Percentiles rank a stretch among this genome's conserved stretches.
phyloP scores from a whole-genome alignment of 2,797 vertebrate genomes.

The Parambassis ranga region DNA sequence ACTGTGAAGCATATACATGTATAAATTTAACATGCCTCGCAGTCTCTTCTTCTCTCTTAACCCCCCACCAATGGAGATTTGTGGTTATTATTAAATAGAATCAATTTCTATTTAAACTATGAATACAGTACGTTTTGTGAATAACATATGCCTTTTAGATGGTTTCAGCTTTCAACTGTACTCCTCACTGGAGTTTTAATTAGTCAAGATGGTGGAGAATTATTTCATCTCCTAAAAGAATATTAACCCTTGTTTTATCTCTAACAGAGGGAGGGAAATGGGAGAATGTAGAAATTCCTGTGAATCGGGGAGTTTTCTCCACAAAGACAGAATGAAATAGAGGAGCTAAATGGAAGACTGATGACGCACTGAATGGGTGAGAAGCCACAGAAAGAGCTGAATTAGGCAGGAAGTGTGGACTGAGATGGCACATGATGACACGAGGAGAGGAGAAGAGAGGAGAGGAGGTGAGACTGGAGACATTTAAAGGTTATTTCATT shows the following conservation, averaged over 20 bases:
- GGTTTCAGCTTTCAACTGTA: constrained; percentile 2
- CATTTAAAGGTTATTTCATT: neutral
- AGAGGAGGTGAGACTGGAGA: neutral
- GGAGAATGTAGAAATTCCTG: neutral
- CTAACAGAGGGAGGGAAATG: neutral
- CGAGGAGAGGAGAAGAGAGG: neutral
- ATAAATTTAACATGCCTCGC: neutral
- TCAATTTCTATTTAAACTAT: neutral
- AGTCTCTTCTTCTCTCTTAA: neutral
- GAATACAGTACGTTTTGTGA: neutral
- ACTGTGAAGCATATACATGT: constrained; percentile 3
- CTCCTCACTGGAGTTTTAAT: constrained; percentile 11
- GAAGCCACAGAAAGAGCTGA: neutral
- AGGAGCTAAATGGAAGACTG: neutral
- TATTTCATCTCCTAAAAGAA: neutral
- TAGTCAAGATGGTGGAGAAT: neutral
- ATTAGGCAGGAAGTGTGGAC: neutral
- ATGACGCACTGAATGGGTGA: constrained; percentile 1
- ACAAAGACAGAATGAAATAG: neutral
- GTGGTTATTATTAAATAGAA: neutral
- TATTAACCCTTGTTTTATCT: too few species aligned
- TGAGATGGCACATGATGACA: neutral
- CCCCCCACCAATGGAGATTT: neutral
- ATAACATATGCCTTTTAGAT: neutral
- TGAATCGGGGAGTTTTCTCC: neutral